Conservation (phyloP, 2,113 vertebrate species). For the Oreocharis arfaki region DNA sequence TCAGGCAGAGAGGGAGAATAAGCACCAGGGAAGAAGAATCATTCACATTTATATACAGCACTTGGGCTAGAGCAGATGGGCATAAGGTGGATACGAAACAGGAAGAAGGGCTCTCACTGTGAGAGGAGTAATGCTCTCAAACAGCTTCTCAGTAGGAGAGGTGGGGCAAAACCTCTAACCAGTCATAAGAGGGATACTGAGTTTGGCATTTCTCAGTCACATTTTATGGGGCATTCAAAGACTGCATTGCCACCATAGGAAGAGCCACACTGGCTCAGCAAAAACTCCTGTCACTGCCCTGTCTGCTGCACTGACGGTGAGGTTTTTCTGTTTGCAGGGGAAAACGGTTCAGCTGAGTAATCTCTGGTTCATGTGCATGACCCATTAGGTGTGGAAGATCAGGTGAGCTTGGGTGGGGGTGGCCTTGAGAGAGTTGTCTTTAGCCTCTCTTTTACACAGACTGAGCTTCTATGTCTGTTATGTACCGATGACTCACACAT, state of each 20-base stretch:
- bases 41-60: background rate
- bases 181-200: background rate
- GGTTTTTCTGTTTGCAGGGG: background rate
- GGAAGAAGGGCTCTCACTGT: background rate
- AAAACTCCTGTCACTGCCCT: fast-evolving
- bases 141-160: background rate
- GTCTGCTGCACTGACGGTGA: background rate
- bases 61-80: background rate
- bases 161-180: background rate
- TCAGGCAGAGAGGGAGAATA: background rate
- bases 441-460: background rate
- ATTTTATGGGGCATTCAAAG: background rate
- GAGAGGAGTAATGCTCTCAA: background rate
- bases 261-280: background rate
- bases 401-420: background rate
- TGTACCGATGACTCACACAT: background rate
- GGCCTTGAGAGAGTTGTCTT: background rate
- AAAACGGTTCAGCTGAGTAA: background rate
- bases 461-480: background rate
- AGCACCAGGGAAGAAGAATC: background rate
- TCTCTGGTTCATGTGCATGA: background rate
- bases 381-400: background rate
- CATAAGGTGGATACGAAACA: background rate
- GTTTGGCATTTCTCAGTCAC: background rate
- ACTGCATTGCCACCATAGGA: background rate